Evolutionary conservation across 2,888 invertebrate species (phyloP), one percentile per base, ranked within the genome.

Genomic region (Drosophila mimetica): DNA sequence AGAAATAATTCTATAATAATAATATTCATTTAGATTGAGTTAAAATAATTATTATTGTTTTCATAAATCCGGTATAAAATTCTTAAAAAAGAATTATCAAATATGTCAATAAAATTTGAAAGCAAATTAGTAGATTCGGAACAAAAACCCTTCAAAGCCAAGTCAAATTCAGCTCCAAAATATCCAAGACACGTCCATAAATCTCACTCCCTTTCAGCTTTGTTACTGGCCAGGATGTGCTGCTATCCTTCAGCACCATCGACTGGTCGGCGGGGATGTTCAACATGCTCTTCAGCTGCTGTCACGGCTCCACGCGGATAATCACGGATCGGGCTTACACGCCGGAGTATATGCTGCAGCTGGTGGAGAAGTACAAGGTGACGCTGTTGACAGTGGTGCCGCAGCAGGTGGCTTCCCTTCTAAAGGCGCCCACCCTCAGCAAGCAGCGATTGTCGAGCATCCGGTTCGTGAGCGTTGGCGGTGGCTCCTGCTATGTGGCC

Each of bases 261-360:
- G 91, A 91, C 57, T 89, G 90, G 80, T 75, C 90, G 0, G 80
- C 89, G 2, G 91, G 90, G 1, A 51, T 89, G 66, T 89, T 81
- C 20, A 89, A 85, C 60, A 85, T 90, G 85, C 79, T 90, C 14
- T 83, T 80, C 51, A 88, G 89, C 44, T 88, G 87, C 53, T 84
- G 90, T 0, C 86, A 83, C 44, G 80, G 89, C 13, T 82, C 87
- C 4, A 89, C 88, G 4, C 87, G 91, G n/a, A 81, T 91, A 25
- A 86, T 91, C 46, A 90, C 89, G 11, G 86, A 90, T 37, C 76
- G 86, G 8, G 72, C 87, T 20, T 89, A 83, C 48, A 75, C 83
- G 9, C 82, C 90, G 1, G 89, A 90, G 46, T 81, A 88, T 20
- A 42, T 89, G 64, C 75, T 90, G 4, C 77, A 86, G 48, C 48